Evolutionary conservation across 2,888 invertebrate species (phyloP).

Genomic region (Lepas anatifera): DNA sequence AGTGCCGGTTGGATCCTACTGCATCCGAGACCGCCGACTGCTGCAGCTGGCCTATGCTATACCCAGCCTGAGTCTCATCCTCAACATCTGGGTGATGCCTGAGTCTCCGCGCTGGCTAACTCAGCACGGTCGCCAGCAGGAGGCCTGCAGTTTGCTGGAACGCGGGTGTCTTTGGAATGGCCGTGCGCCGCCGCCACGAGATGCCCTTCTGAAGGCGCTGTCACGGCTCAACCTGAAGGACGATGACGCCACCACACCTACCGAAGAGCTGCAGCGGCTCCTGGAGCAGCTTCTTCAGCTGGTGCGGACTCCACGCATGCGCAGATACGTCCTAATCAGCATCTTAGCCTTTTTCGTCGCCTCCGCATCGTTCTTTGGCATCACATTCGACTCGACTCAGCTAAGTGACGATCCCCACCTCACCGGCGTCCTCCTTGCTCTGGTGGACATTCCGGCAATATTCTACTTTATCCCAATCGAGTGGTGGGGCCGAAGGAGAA

Average conservation of each 20-base stretch:
- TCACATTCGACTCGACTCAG: slow-evolving; percentile 35
- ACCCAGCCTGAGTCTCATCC: slow-evolving; percentile 45
- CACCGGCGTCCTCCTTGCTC: slow-evolving; percentile 38
- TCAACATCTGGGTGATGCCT: slow-evolving; percentile 48
- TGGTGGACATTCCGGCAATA: slow-evolving; percentile 37
- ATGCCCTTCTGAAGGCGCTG: no score
- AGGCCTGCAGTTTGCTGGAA: no score
- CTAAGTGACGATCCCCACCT: slow-evolving; percentile 38
- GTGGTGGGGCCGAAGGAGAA: slow-evolving; percentile 36
- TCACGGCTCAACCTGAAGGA: no score
- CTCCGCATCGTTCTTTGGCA: slow-evolving; percentile 37
- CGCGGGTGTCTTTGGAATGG: no score
- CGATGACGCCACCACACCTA: no score
- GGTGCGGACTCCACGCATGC: background rate
- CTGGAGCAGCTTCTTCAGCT: background rate
- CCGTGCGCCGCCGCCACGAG: no score
- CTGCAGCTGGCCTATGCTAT: slow-evolving; percentile 54
- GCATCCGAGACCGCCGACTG: slow-evolving; percentile 50
- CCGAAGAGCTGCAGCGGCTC: background rate
- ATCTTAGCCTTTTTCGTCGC: slow-evolving; percentile 19
- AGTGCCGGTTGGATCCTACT: slow-evolving; percentile 50
- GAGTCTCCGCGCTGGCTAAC: slow-evolving; percentile 71
- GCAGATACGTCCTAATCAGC: background rate
- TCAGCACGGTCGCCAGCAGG: no score
- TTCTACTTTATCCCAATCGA: slow-evolving; percentile 33